phyloP scores from a whole-genome alignment of 2,888 invertebrate genomes.

The Synergus umbraculus region DNA sequence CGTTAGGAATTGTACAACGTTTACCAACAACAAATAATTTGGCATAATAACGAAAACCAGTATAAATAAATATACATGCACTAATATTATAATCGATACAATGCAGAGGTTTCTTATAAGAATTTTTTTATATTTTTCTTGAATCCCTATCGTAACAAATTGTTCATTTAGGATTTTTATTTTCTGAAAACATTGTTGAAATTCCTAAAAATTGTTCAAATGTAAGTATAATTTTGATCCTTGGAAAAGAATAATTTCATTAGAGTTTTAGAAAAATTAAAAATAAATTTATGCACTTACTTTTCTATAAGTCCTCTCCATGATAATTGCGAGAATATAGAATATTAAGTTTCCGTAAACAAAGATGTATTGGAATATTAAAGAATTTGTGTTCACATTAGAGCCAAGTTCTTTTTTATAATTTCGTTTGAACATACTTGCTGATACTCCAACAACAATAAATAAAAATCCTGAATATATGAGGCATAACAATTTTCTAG shows the following conservation, averaged over 20 bases:
- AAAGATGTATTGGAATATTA: neutral
- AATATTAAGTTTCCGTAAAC: neutral
- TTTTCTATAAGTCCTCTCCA: neutral
- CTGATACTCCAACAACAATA: neutral
- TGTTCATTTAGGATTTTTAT: neutral
- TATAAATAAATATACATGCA: neutral
- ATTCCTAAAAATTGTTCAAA: neutral
- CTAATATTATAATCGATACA: neutral
- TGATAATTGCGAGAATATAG: neutral
- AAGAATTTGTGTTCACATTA: neutral
- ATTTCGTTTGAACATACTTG: neutral
- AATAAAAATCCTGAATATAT: no score
- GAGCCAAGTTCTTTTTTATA: neutral
- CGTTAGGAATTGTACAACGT: no score
- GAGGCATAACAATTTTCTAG: neutral
- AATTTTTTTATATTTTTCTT: neutral
- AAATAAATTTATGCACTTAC: neutral
- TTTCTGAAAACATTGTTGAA: neutral
- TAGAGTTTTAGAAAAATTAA: no score
- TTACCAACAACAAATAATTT: neutral
- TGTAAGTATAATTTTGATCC: neutral
- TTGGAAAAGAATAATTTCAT: no score
- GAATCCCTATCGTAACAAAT: neutral
- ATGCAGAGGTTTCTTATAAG: neutral
- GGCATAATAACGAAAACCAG: no score